Percentiles rank a stretch among this genome's conserved stretches.
Evolutionary conservation across 2,113 vertebrate species (phyloP).

Genomic region (Coregonus clupeaformis): DNA sequence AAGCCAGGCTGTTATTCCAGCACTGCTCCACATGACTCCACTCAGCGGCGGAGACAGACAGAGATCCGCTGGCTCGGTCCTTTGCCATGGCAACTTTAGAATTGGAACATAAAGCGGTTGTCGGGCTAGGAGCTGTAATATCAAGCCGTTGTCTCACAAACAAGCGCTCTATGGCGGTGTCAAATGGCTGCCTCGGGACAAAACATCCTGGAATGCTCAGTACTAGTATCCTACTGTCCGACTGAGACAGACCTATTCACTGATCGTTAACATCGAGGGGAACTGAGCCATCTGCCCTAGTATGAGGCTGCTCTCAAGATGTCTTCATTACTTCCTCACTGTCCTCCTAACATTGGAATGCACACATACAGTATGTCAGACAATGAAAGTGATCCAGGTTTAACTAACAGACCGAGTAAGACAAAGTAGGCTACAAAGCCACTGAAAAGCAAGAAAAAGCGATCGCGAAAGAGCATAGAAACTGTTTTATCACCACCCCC

Average conservation of each 20-base stretch:
- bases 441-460: too few species aligned
- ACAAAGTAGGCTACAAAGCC: too few species aligned
- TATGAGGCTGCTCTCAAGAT: background rate
- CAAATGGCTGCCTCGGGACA: constrained; percentile 6
- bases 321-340: background rate
- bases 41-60: constrained; percentile 16
- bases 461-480: too few species aligned
- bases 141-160: constrained; percentile 38
- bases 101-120: constrained; percentile 32
- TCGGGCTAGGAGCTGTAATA: constrained; percentile 31
- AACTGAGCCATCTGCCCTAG: background rate
- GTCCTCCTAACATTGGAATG: background rate
- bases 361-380: too few species aligned
- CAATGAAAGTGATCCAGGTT: too few species aligned
- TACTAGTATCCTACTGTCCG: background rate
- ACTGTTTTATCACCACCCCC: background rate
- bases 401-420: too few species aligned
- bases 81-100: constrained; percentile 69
- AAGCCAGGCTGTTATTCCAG: constrained; percentile 40
- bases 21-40: background rate
- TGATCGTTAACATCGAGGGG: background rate
- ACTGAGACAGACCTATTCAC: background rate
- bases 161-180: constrained; percentile 21
- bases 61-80: constrained; percentile 39
- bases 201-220: constrained; percentile 8